Conservation (phyloP, 1,140 invertebrate genomes). For the Drosophila arawakana region DNA sequence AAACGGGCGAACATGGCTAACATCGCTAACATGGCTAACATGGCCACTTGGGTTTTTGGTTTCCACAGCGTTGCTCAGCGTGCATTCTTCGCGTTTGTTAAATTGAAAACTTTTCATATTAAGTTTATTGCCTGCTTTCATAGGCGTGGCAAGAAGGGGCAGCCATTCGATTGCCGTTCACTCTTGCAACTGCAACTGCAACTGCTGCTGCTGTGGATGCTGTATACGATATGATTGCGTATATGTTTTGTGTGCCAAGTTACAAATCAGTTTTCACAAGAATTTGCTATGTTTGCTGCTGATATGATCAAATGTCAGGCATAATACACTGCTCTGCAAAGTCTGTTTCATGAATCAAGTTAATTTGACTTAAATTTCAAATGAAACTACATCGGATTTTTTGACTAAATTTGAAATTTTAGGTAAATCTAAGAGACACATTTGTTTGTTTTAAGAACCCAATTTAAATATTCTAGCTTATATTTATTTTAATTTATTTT, state of each 20-base stretch:
- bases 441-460: too few species aligned
- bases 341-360: background rate
- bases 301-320: constrained; percentile 64
- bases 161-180: constrained; percentile 1
- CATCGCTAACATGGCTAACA: constrained; percentile 40
- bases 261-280: constrained; percentile 73
- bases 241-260: constrained; percentile 63
- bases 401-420: background rate
- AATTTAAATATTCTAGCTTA: too few species aligned
- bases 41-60: constrained; percentile 52
- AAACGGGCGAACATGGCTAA: constrained; percentile 28
- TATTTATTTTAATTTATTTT: too few species aligned
- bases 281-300: constrained; percentile 39
- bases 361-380: background rate
- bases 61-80: constrained; percentile 57
- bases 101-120: constrained; percentile 77
- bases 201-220: constrained; percentile 15
- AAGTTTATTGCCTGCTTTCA: constrained; percentile 64
- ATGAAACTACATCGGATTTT: background rate
- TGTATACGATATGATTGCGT: constrained; percentile 50
- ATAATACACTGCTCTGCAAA: constrained; percentile 43
- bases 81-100: constrained; percentile 74
- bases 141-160: constrained; percentile 16
- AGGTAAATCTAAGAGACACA: too few species aligned
- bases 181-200: constrained; percentile 1